Evolutionary conservation across 2,888 invertebrate species (phyloP).

Genomic region (Eupithecia subumbrata): DNA sequence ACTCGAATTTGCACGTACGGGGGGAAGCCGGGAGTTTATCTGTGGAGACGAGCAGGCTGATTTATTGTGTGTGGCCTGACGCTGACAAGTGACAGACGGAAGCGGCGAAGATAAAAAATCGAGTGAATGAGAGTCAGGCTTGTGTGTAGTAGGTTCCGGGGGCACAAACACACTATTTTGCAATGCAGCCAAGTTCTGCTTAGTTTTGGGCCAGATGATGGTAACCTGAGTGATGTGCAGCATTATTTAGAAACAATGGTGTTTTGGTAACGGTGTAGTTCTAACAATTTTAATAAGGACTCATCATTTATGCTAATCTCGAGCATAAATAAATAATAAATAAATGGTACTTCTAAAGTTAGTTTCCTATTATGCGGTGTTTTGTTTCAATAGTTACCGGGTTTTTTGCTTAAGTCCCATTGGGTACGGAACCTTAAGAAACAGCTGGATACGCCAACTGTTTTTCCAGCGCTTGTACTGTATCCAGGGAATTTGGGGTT

Average conservation of each 20-base stretch:
- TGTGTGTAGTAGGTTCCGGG: background rate
- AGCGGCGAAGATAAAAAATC: slow-evolving; percentile 35
- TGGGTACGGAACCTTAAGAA: no score
- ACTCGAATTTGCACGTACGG: slow-evolving; percentile 58
- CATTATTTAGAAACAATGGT: no score
- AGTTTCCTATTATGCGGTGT: no score
- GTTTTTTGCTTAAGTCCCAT: no score
- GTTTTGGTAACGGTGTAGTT: no score
- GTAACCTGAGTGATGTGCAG: background rate
- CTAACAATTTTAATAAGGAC: background rate
- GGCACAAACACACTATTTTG: background rate
- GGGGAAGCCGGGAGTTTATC: slow-evolving; percentile 58
- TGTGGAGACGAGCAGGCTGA: slow-evolving; percentile 53
- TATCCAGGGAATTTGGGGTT: background rate
- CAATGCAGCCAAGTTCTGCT: background rate
- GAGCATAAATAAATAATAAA: no score
- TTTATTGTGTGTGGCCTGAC: slow-evolving; percentile 50
- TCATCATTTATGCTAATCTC: no score
- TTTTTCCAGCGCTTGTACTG: no score
- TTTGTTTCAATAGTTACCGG: no score
- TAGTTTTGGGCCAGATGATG: background rate
- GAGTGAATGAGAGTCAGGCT: background rate
- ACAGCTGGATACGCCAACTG: no score
- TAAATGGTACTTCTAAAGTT: no score
- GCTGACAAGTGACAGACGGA: slow-evolving; percentile 43